Conservation (phyloP, 1,140 invertebrate genomes). For the Colletes latitarsis region DNA sequence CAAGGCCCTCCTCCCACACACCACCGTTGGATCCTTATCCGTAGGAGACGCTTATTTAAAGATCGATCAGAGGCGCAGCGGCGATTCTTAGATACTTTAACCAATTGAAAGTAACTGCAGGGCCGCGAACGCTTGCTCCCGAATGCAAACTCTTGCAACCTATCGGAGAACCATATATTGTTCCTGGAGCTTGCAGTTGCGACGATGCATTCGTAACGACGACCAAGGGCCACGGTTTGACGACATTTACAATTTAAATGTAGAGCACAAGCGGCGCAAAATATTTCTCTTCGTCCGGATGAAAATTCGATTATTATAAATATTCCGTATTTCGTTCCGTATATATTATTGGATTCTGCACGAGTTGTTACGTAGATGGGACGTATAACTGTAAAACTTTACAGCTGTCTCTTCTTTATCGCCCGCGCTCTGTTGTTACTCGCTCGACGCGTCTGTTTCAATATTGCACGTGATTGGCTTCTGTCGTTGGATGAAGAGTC, state of each 20-base stretch:
- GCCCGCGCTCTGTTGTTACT: background rate
- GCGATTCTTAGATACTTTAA: slow-evolving; percentile 59
- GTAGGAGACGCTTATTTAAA: slow-evolving; percentile 63
- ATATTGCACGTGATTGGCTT: background rate
- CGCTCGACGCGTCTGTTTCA: background rate
- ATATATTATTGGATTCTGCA: background rate
- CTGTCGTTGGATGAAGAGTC: background rate
- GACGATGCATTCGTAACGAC: slow-evolving; percentile 40
- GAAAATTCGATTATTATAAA: slow-evolving; percentile 25
- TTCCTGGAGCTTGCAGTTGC: slow-evolving; percentile 12
- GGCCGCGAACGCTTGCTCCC: slow-evolving; percentile 40
- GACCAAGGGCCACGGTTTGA: slow-evolving; percentile 24
- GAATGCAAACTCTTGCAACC: slow-evolving; percentile 33
- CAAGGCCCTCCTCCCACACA: slow-evolving; percentile 44
- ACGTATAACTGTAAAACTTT: background rate
- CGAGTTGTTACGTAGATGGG: background rate
- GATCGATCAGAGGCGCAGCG: slow-evolving; percentile 66
- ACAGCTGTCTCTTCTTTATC: background rate
- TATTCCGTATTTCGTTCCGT: slow-evolving; percentile 27
- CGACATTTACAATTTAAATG: slow-evolving; percentile 47
- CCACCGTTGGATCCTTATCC: slow-evolving; percentile 57
- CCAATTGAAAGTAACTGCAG: slow-evolving; percentile 59
- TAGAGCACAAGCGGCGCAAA: background rate
- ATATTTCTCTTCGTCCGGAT: background rate
- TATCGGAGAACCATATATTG: slow-evolving; percentile 9